phyloP scores from a whole-genome alignment of 2,113 vertebrate genomes.

The Apistogramma diplotaenia region DNA sequence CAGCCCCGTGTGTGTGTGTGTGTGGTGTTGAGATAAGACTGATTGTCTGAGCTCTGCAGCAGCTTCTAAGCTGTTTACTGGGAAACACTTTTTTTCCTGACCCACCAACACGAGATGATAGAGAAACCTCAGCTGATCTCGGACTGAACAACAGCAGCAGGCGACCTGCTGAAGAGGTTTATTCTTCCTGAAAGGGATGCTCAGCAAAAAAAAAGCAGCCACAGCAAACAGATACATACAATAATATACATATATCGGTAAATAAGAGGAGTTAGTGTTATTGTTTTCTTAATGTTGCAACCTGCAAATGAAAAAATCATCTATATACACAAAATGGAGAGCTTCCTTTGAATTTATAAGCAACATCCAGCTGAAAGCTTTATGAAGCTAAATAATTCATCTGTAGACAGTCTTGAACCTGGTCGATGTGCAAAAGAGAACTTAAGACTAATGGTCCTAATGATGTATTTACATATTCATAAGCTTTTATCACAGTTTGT shows the following conservation, averaged over 20 bases:
- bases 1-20: neutral
- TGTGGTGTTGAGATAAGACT: neutral
- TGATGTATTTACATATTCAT: neutral
- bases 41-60: neutral
- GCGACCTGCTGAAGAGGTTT: fast-evolving
- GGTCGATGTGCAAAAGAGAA: neutral
- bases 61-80: neutral
- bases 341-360: neutral
- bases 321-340: too few species aligned
- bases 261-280: too few species aligned
- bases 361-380: neutral
- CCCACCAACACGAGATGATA: neutral
- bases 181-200: neutral
- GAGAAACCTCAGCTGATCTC: neutral
- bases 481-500: neutral
- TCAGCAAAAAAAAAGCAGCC: fast-evolving
- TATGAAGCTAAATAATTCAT: neutral
- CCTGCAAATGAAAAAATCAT: neutral
- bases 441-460: neutral
- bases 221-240: neutral
- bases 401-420: neutral
- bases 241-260: too few species aligned
- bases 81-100: neutral
- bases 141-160: neutral
- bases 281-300: too few species aligned